Base-by-base conservation (phyloP, 1,140 invertebrate genomes). In the Triops cancriformis region DNA sequence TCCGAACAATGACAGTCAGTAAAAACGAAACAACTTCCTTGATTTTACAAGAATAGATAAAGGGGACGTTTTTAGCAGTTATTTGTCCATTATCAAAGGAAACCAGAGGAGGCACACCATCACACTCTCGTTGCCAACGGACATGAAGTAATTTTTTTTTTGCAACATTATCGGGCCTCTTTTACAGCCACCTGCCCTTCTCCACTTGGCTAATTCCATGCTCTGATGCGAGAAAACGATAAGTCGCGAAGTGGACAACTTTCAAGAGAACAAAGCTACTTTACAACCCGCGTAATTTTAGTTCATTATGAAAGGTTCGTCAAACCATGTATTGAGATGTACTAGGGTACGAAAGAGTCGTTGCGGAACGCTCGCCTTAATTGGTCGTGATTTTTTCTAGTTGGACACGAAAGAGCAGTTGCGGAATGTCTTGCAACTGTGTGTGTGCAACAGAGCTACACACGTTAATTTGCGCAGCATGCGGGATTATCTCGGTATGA, bases 401-500 rank as follows among this genome's bases (percentile, higher is more conserved):
- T 80, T 89, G 75, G 93, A 98, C 82, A 95, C 95, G 0, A 91
- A 91, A 12, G 91, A 96, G 80, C 95, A 97, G 81, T 82, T 98
- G 42, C 88, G 91, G 73, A 97, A 97, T 83, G 91, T 98, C 0
- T 91, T 95, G 82, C 93, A 93, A 82, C 87, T 99, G n/a, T 86
- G 94, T 73, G 92, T 99, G 97, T 98, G 18, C 90, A 91, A 45
- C 98, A 97, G 83, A 89, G 92, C 81, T 98, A 97, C 83, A 93
- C 93, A 75, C 91, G 94, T 0, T 93, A 89, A 73, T 97, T 97
- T 84, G 95, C 95, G 0, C 86, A 92, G 23, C 90, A 94, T 80
- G 93, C 92, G 5, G 95, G 94, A 0, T 83, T 98, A 1, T 87
- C 89, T n/a, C 84, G 85, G 78, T 80, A 87, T 82, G 80, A 87